phyloP scores from a whole-genome alignment of 2,113 vertebrate genomes.

The Formicarius rufipectus region DNA sequence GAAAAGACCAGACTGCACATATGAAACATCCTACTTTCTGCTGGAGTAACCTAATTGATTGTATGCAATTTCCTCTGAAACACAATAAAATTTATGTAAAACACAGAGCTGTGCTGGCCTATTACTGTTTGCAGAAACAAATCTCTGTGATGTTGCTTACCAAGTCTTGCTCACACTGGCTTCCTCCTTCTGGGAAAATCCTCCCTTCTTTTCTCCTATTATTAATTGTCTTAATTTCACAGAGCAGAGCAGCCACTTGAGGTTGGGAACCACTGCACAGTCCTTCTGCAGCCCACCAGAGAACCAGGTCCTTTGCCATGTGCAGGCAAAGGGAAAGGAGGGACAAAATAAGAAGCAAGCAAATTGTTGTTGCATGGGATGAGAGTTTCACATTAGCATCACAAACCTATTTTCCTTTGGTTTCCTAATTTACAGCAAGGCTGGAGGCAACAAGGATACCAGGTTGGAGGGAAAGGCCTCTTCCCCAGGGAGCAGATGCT shows the following conservation, averaged over 20 bases:
- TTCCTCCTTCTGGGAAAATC: not conserved
- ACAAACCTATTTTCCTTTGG: not conserved
- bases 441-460: not conserved
- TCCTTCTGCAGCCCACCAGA: not conserved
- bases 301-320: not conserved
- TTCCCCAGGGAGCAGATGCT: not conserved
- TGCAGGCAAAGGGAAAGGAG: not conserved
- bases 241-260: not conserved
- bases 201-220: not conserved
- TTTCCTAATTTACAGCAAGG: not conserved
- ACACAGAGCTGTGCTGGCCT: not conserved
- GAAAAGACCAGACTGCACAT: not conserved
- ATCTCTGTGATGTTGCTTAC: not conserved
- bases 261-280: not conserved
- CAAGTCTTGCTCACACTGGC: not conserved
- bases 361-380: not conserved
- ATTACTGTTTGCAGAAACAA: not conserved
- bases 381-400: not conserved
- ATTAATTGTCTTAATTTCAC: not conserved
- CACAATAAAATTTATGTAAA: conserved; percentile 53
- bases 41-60: conserved; percentile 21
- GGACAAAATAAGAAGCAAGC: not conserved
- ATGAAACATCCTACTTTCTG: not conserved
- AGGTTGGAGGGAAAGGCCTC: not conserved
- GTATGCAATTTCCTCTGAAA: conserved; percentile 7